A percentile compares a stretch with the other conserved stretches of the same genome.
Conservation (phyloP, 1,140 invertebrate genomes). For the Meloidogyne chitwoodi region DNA sequence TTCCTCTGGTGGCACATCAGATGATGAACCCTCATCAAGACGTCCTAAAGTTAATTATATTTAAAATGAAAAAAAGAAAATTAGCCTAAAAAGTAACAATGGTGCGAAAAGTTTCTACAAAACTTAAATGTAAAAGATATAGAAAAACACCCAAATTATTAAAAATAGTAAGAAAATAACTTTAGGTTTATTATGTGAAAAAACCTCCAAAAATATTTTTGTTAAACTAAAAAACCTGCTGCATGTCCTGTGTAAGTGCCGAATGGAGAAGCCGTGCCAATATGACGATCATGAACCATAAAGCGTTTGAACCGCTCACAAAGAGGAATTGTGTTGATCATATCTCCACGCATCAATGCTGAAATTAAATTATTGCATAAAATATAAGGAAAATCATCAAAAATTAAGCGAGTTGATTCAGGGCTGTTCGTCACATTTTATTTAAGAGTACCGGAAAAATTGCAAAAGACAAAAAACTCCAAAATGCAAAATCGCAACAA, state of each 20-base stretch:
- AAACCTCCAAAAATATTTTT: not conserved
- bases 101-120: too few relatives aligned
- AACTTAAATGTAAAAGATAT: too few relatives aligned
- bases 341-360: constrained; percentile 46
- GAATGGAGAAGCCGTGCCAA: constrained; percentile 13
- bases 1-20: constrained; percentile 14
- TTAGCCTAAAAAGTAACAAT: too few relatives aligned
- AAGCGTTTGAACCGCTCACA: constrained; percentile 37
- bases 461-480: not conserved
- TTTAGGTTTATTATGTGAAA: too few relatives aligned
- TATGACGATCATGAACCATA: not conserved
- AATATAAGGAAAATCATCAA: not conserved
- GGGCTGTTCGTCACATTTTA: not conserved
- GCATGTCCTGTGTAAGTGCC: not conserved
- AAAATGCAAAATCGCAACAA: not conserved
- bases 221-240: not conserved
- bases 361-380: not conserved
- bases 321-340: constrained; percentile 54
- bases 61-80: too few relatives aligned
- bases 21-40: not conserved
- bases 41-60: not conserved
- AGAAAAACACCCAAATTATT: too few relatives aligned
- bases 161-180: too few relatives aligned
- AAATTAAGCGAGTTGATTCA: not conserved
- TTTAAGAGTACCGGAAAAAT: not conserved